Base-by-base conservation (phyloP, 30 jellyfish, hydroid and myxozoan species). In the Hydractinia echinata region DNA sequence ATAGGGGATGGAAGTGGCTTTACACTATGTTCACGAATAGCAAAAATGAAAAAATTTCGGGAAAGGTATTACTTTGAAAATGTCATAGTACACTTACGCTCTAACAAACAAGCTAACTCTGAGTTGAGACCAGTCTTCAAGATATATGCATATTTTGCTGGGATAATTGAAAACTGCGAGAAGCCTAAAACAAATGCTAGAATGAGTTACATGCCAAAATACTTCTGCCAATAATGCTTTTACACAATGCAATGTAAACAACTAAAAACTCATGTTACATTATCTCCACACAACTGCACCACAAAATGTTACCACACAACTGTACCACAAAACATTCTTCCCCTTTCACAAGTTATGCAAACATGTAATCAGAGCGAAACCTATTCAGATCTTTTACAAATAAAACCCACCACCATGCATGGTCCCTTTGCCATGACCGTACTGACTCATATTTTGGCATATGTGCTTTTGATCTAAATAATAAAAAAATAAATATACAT, bases 391-490 rank as follows among this genome's bases (percentile, higher is more conserved):
- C 39, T 19, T 1, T 39, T 18, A n/a, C 15, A 16, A 48, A n/a
- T 15, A 1, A 44, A 54, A 49, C 77, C 39, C 15, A 77, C 94
- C 94, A 51, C 94, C 94, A 54, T 84, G 94, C 69, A 84, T 84
- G 58, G 94, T 84, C 16, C 94, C 94, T 84, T 81, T 84, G 7
- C 94, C 94, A 67, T 84, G 94, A 7, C 94, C 94, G 69, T 84
- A 84, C 51, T 84, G 94, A 56, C 72, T 81, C 76, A 84, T 30
- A 54, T 84, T 76, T 61, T 77, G 83, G 62, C 94, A 84, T 8
- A 84, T 76, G 73, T 84, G 88, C 49, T 52, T 19, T 66, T 61
- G 77, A 30, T 71, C 94, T 84, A 67, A 6, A 70, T 10, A 6
- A 70, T 10, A 3, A 67, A 49, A 16, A 50, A 9, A 54, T 21